A percentile compares a stretch with the other conserved stretches of the same genome.
These are phyloP conservation scores for Megalonaias nervosa DNA, from an alignment of 1,140 invertebrate genomes.

Conservation along the genomic window DNA sequence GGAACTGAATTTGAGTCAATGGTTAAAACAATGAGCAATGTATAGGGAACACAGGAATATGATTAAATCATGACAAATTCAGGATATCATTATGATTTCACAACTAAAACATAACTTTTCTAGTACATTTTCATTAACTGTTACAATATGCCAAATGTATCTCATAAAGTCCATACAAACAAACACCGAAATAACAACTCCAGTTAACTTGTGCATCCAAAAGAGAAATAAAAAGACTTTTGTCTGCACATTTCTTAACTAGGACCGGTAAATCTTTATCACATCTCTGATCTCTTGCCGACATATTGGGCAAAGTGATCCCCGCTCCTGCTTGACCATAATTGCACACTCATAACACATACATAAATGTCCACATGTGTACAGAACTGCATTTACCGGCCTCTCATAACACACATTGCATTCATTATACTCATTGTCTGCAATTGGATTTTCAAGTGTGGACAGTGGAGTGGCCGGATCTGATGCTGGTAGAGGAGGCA, in stretches of 20 bases:
- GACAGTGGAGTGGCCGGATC: constrained; percentile 45
- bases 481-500: constrained; percentile 37
- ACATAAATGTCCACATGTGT: constrained; percentile 98
- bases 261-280: constrained; percentile 83
- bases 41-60: too few species aligned
- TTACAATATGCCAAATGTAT: too few species aligned
- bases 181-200: too few species aligned
- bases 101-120: too few species aligned
- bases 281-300: constrained; percentile 93
- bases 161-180: too few species aligned
- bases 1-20: too few species aligned
- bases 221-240: too few species aligned
- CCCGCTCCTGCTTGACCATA: constrained; percentile 75
- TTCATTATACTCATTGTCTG: constrained; percentile 73
- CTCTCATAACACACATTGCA: constrained; percentile 97
- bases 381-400: constrained; percentile 92
- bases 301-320: constrained; percentile 95
- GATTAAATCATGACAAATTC: too few species aligned
- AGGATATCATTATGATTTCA: too few species aligned
- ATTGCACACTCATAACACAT: constrained; percentile 99
- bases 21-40: too few species aligned
- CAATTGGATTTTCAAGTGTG: constrained; percentile 33
- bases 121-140: too few species aligned
- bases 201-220: too few species aligned
- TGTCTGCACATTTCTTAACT: neutral